Evolutionary conservation across 2,113 vertebrate genomes (phyloP).

Genomic region (Porphyrio hochstetteri): DNA sequence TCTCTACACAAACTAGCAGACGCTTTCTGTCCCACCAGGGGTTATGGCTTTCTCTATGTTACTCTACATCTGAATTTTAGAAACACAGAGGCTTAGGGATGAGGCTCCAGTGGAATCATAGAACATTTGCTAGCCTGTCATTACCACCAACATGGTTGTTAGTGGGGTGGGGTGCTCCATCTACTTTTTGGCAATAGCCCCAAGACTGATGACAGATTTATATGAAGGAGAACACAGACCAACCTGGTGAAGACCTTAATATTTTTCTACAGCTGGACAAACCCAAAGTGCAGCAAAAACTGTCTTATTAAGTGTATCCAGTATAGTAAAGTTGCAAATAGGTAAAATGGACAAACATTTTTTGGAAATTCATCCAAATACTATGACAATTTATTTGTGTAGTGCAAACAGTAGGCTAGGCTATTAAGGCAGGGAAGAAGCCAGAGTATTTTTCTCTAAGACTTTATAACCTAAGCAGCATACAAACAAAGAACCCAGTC

Average conservation of each 20-base stretch:
- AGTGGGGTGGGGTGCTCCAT: constrained; percentile 44
- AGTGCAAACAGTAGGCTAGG: neutral
- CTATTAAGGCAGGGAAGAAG: neutral
- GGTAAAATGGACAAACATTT: neutral
- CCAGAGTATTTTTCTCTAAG: neutral
- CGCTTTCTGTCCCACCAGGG: neutral
- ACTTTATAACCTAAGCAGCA: neutral
- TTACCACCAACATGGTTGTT: constrained; percentile 39
- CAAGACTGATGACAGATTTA: constrained; percentile 20
- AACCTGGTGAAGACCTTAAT: neutral
- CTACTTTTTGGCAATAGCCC: neutral
- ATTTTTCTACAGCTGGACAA: neutral
- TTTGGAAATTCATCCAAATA: neutral
- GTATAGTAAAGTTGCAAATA: neutral
- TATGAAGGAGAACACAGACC: neutral
- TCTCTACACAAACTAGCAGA: neutral
- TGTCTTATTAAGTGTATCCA: neutral
- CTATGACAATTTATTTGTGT: neutral
- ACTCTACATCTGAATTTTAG: neutral
- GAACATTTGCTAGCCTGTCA: constrained; percentile 37
- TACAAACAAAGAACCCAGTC: neutral
- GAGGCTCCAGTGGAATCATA: constrained; percentile 30
- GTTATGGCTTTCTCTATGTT: neutral
- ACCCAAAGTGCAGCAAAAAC: neutral
- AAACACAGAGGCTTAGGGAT: neutral